These are phyloP conservation scores for Leptopilina syphax DNA, from an alignment of 2,888 invertebrate genomes.

Conservation along the genomic window DNA sequence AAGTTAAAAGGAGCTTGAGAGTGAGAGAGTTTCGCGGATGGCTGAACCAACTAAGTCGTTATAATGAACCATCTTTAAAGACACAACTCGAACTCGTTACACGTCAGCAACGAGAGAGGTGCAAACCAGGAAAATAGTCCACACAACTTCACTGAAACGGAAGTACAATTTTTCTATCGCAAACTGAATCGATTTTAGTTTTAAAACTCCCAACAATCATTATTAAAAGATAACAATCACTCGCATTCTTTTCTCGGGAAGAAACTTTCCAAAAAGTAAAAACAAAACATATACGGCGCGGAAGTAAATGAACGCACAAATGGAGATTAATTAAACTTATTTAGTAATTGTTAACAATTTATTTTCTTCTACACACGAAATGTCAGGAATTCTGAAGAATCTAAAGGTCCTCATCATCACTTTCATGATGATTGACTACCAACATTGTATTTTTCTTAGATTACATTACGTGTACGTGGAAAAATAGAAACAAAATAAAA, in stretches of 20 bases:
- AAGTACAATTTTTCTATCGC: constrained; percentile 48
- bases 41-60: constrained; percentile 54
- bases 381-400: too few species aligned
- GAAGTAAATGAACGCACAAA: not conserved
- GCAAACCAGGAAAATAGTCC: constrained; percentile 38
- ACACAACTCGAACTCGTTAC: constrained; percentile 47
- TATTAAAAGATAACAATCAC: constrained; percentile 45
- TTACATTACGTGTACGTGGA: too few species aligned
- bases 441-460: too few species aligned
- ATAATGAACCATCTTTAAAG: constrained; percentile 43
- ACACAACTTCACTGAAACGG: constrained; percentile 9
- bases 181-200: constrained; percentile 49
- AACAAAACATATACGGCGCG: not conserved
- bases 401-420: too few species aligned
- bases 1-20: constrained; percentile 23
- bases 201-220: constrained; percentile 45
- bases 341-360: too few species aligned
- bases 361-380: too few species aligned
- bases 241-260: not conserved
- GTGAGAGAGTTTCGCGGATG: constrained; percentile 54
- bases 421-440: too few species aligned
- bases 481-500: not conserved
- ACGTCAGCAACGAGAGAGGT: constrained; percentile 43
- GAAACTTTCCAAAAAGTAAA: not conserved
- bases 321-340: not conserved